Base-by-base conservation (phyloP, 2,113 vertebrate species). In the Planiliza haematocheilus region DNA sequence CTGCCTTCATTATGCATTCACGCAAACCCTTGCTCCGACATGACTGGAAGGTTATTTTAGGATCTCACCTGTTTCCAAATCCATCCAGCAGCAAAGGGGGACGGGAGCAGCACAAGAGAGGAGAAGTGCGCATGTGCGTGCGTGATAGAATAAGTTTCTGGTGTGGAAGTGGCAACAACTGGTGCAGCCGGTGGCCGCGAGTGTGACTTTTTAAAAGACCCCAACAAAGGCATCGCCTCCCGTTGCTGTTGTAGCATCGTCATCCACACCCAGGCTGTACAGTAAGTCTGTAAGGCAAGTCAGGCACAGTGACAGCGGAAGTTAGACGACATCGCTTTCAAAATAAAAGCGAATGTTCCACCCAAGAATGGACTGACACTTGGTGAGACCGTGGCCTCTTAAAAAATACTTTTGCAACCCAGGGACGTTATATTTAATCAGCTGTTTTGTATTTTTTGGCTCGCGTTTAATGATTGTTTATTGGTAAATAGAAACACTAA, bases 261-360 rank as follows among this genome's bases (percentile, higher is more conserved):
- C 65, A 69, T 86, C 88, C 92, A 93, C 92, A 77, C 92, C 92
- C 92, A 85, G 65, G 49, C 71, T 66, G 69, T 77, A 78, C 79
- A 11, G 46, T 39, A 34, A 65, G 53, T 41, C 18, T 53, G 21
- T 43, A 2, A 10, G 20, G 53, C 48, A 63, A 58, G 56, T 1
- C 10, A 17, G 13, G 8, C 17, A 24, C 2, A 62, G 4, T 38
- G 13, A 21, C 7, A 42, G 11, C n/a, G 74, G 74, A 79, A 74
- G n/a, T 10, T 0, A 0, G 4, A 4, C 3, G 7, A 16, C 0
- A 5, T 0, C 1, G 8, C 10, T 71, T 86, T 79, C 82, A 88
- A 79, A 85, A 77, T 83, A 84, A 88, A 13, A 50, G 20, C n/a
- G 13, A 38, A 13, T 30, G 5, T 30, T 30, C 5, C 2, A 30